Evolutionary conservation across 1,140 invertebrate genomes (phyloP).

Genomic region (Hermatobates lingyangjiaoensis): DNA sequence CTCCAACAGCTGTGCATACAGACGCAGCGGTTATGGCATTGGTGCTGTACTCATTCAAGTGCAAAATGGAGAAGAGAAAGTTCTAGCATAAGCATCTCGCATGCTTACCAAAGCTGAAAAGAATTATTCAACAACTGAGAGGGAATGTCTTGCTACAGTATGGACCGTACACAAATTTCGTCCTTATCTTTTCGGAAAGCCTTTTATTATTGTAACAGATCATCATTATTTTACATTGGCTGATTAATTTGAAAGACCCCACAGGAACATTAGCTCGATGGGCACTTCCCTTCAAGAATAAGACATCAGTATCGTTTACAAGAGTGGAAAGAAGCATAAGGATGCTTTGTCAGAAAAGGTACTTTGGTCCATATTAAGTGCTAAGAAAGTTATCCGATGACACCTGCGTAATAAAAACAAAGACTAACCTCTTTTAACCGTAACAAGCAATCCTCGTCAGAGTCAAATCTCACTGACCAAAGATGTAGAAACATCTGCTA

Average conservation of each 20-base stretch:
- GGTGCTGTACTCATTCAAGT: slow-evolving; percentile 19
- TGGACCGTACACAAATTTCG: slow-evolving; percentile 23
- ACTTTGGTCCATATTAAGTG: no score
- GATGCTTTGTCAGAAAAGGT: no score
- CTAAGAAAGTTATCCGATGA: no score
- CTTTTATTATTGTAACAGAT: slow-evolving; percentile 25
- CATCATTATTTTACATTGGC: slow-evolving; percentile 28
- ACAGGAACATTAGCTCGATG: slow-evolving; percentile 23
- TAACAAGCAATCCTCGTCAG: no score
- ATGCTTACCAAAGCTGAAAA: slow-evolving; percentile 23
- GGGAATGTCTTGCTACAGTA: slow-evolving; percentile 25
- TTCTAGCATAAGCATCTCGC: slow-evolving; percentile 26
- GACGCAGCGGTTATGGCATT: slow-evolving; percentile 20
- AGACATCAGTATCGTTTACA: no score
- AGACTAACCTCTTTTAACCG: no score
- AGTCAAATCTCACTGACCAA: no score
- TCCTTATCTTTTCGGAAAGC: slow-evolving; percentile 18
- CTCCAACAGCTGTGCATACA: slow-evolving; percentile 13
- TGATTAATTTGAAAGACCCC: slow-evolving; percentile 24
- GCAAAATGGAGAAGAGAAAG: slow-evolving; percentile 14
- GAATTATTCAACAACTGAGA: slow-evolving; percentile 24
- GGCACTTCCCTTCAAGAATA: slow-evolving; percentile 19
- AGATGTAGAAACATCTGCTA: no score
- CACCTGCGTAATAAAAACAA: no score
- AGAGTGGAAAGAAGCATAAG: no score